Conservation (phyloP, 2,888 invertebrate species). For the Callyntrura guangdongensis region DNA sequence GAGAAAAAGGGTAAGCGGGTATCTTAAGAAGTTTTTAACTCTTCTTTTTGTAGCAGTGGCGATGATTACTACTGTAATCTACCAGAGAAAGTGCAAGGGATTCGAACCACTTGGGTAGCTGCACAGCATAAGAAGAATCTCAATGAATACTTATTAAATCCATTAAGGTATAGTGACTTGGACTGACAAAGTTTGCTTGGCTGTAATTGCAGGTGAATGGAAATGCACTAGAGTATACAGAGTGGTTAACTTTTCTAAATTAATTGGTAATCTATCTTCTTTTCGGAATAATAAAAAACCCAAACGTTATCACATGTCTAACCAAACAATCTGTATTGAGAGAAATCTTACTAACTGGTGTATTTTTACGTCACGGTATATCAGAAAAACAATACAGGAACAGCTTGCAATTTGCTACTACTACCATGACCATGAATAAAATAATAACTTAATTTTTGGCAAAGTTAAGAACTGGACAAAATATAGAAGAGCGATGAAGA, state of each 20-base stretch:
- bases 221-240: not conserved
- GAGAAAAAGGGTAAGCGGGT: constrained; percentile 14
- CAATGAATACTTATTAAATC: constrained; percentile 49
- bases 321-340: no score
- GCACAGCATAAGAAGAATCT: constrained; percentile 28
- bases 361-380: not conserved
- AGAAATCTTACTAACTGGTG: not conserved
- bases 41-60: not conserved
- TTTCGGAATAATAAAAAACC: not conserved
- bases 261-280: constrained; percentile 34
- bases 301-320: no score
- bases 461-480: not conserved
- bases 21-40: constrained; percentile 16
- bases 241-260: constrained; percentile 21
- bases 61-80: constrained; percentile 49
- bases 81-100: not conserved
- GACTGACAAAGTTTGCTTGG: not conserved
- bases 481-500: not conserved
- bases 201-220: constrained; percentile 29
- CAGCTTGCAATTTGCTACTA: no score
- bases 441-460: no score
- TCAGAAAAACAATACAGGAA: no score
- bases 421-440: no score
- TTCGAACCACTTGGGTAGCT: constrained; percentile 18
- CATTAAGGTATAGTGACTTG: constrained; percentile 38